These are phyloP conservation scores for Amorpha juglandis DNA, from an alignment of 2,888 invertebrate genomes.

Conservation along the genomic window DNA sequence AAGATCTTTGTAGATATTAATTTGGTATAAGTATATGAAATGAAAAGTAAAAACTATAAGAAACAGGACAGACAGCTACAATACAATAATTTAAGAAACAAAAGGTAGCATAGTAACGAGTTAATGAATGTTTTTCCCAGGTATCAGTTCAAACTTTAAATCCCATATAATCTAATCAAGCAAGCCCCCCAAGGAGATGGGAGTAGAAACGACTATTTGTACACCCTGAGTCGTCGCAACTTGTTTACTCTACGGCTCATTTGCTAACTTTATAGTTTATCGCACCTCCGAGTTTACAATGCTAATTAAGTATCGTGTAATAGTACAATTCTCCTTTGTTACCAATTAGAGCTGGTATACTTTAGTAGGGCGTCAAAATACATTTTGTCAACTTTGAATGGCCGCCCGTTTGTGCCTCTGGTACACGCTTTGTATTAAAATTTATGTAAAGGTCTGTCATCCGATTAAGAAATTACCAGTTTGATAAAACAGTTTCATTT, in stretches of 20 bases:
- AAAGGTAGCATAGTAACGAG: neutral
- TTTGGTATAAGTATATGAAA: too few species aligned
- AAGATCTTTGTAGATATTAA: too few species aligned
- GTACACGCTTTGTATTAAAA: conserved; percentile 4
- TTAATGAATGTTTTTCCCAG: neutral
- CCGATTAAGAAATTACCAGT: neutral
- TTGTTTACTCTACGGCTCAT: conserved; percentile 31
- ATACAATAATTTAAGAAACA: neutral
- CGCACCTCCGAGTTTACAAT: conserved; percentile 35
- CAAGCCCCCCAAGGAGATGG: neutral
- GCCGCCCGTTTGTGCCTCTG: neutral
- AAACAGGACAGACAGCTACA: too few species aligned
- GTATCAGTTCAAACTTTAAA: neutral
- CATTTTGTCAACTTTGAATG: conserved; percentile 27
- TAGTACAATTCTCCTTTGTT: conserved; percentile 37
- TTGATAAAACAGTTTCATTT: conserved; percentile 3
- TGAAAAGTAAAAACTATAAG: too few species aligned
- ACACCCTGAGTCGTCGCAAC: conserved; percentile 10
- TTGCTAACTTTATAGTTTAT: conserved; percentile 43
- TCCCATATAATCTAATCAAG: conserved; percentile 12
- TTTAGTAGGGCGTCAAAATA: conserved; percentile 30
- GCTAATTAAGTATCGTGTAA: conserved; percentile 39
- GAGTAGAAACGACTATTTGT: conserved; percentile 26
- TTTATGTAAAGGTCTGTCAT: conserved; percentile 1
- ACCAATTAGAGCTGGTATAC: conserved; percentile 42